Evolutionary conservation across 2,113 vertebrate genomes (phyloP).

Genomic region (Perognathus longimembris): DNA sequence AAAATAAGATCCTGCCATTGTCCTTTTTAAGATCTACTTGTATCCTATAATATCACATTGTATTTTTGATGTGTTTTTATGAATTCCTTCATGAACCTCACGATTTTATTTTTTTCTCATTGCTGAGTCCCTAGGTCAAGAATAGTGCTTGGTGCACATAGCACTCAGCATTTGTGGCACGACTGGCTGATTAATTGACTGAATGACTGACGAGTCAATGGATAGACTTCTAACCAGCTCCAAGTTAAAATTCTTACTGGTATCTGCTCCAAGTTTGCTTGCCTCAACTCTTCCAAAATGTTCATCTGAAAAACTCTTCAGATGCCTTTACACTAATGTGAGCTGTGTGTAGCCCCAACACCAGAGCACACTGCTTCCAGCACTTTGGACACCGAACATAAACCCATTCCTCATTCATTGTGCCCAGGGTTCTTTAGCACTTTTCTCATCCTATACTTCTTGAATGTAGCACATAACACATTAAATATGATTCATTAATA

Average conservation of each 20-base stretch:
- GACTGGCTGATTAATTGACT: not conserved
- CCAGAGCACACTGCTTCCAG: not conserved
- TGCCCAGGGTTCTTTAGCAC: not conserved
- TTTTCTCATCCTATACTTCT: not conserved
- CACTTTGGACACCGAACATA: not conserved
- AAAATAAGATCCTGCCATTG: no score
- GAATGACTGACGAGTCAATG: not conserved
- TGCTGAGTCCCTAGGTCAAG: not conserved
- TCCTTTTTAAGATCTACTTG: not conserved
- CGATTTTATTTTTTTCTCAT: not conserved
- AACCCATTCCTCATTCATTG: not conserved
- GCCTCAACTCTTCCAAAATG: not conserved
- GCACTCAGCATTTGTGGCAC: not conserved
- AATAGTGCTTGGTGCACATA: not conserved
- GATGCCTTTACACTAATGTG: not conserved
- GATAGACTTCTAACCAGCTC: not conserved
- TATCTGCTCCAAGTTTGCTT: not conserved
- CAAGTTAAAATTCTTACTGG: constrained; percentile 16
- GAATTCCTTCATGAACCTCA: no score
- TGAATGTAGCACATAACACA: not conserved
- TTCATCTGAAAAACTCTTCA: not conserved
- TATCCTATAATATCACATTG: not conserved
- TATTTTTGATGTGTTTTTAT: no score
- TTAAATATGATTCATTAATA: not conserved
- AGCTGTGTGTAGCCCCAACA: not conserved